Evolutionary conservation across 37 sponge, comb jelly and placozoan species (phyloP).

Genomic region (Cladorhizidae sp.): DNA sequence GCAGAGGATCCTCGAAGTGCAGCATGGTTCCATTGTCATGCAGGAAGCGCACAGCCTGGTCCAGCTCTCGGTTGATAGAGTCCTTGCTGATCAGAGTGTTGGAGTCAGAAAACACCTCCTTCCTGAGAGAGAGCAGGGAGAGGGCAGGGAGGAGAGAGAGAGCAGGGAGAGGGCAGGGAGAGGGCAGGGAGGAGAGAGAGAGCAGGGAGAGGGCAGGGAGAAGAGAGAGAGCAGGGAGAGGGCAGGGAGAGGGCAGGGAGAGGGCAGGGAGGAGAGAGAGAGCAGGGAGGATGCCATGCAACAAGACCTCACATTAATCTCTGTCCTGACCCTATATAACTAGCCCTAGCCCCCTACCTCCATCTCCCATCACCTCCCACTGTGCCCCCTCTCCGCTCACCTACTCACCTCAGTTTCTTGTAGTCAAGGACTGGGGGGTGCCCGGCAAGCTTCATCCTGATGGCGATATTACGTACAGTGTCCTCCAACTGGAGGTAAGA

Average conservation of each 20-base stretch:
- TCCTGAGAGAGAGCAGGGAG: slow-evolving; percentile 25
- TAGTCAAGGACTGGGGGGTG: slow-evolving; percentile 71
- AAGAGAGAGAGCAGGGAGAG: not conserved
- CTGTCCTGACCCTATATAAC: too few species aligned
- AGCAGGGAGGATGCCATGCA: too few species aligned
- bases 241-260: not conserved
- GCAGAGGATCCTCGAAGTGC: slow-evolving; percentile 83
- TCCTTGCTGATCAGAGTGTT: slow-evolving; percentile 49
- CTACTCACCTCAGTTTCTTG: slow-evolving; percentile 60
- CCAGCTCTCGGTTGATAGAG: slow-evolving; percentile 70
- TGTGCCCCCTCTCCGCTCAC: too few species aligned
- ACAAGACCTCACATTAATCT: too few species aligned
- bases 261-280: too few species aligned
- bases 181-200: not conserved
- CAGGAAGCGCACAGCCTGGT: slow-evolving; percentile 83
- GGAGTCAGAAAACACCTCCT: slow-evolving; percentile 56
- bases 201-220: not conserved
- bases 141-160: not conserved
- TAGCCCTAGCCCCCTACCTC: too few species aligned
- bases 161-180: slow-evolving; percentile 2
- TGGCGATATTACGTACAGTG: slow-evolving; percentile 61
- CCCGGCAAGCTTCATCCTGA: slow-evolving; percentile 18
- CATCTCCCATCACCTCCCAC: too few species aligned
- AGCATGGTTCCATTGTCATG: slow-evolving; percentile 87
- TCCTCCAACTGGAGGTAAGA: slow-evolving; percentile 87